Evolutionary conservation across 1,140 invertebrate genomes (phyloP).

Genomic region (Maniola jurtina): DNA sequence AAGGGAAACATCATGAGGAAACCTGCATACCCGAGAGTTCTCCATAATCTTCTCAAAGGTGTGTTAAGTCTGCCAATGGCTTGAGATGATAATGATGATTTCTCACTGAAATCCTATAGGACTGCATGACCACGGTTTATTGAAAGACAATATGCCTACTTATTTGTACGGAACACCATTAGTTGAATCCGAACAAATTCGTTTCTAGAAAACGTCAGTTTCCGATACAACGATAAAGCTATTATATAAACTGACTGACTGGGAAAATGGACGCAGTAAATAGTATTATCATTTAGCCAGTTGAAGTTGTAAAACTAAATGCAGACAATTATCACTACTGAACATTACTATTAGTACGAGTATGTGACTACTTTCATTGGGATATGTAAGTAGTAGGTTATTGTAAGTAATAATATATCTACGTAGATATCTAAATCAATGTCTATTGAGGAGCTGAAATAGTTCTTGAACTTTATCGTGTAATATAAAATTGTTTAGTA

Average conservation of each 20-base stretch:
- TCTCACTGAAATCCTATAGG: too few relatives aligned
- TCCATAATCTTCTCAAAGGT: too few relatives aligned
- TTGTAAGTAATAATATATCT: neutral
- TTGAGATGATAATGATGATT: too few relatives aligned
- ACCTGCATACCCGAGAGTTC: too few relatives aligned
- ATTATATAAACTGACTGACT: neutral
- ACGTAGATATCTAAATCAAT: neutral
- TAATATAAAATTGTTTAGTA: too few relatives aligned
- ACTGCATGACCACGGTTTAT: too few relatives aligned
- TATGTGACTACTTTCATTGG: neutral
- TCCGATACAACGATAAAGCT: neutral
- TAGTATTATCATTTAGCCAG: neutral
- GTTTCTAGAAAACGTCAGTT: neutral
- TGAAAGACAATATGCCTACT: too few relatives aligned
- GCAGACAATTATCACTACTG: constrained; percentile 2
- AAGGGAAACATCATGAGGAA: too few relatives aligned
- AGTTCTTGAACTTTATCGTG: too few relatives aligned
- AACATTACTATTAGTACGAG: neutral
- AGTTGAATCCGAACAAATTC: neutral
- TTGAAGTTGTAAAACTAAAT: neutral
- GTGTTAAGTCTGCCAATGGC: too few relatives aligned
- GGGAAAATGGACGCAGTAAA: neutral
- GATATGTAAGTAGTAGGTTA: neutral
- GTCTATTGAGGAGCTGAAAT: too few relatives aligned
- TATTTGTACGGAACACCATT: neutral